These are phyloP conservation scores for Tachypleus tridentatus DNA, from an alignment of 1,140 invertebrate species.

Conservation along the genomic window DNA sequence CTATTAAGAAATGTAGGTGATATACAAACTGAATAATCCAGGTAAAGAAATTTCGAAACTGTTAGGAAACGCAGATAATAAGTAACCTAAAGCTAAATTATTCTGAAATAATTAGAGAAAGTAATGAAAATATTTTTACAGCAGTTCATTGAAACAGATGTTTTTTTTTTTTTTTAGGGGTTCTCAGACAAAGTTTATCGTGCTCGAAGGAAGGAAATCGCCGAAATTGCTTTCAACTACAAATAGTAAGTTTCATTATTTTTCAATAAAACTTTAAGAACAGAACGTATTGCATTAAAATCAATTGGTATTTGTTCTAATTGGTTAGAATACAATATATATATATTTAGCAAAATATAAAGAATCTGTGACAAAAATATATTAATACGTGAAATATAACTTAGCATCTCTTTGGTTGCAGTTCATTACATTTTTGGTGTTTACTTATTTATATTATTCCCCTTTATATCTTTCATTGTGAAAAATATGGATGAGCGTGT, in stretches of 20 bases:
- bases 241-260: conserved; percentile 36
- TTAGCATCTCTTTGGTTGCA: not conserved
- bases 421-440: too few relatives aligned
- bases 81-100: not conserved
- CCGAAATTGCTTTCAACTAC: conserved; percentile 45
- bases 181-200: conserved; percentile 45
- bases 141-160: not conserved
- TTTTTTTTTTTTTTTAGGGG: conserved; percentile 33
- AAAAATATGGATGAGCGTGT: too few relatives aligned
- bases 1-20: too few relatives aligned
- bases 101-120: not conserved
- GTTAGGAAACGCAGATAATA: too few relatives aligned
- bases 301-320: too few relatives aligned
- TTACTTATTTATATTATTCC: too few relatives aligned
- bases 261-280: too few relatives aligned
- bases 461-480: too few relatives aligned
- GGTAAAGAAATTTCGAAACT: too few relatives aligned
- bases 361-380: conserved; percentile 1
- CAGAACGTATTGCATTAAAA: too few relatives aligned
- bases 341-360: not conserved
- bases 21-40: too few relatives aligned
- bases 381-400: not conserved
- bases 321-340: not conserved
- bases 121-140: not conserved
- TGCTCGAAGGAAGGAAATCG: conserved; percentile 41